Conservation (phyloP, 2,888 invertebrate genomes). For the Idaea straminata region DNA sequence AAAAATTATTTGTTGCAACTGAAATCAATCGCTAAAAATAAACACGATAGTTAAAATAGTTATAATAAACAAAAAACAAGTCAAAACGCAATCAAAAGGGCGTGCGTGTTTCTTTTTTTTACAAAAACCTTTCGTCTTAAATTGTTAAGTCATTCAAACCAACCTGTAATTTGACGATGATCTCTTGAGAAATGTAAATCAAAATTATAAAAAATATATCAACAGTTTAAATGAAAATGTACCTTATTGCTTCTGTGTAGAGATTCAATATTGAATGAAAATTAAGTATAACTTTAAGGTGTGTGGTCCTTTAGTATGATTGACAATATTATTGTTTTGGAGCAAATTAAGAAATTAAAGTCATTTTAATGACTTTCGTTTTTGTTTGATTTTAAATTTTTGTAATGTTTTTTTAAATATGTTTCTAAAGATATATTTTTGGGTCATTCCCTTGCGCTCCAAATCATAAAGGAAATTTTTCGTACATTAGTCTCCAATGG, state of each 20-base stretch:
- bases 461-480: no score
- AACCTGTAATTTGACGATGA: not conserved
- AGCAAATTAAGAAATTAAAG: not conserved
- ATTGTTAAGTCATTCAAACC: not conserved
- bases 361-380: not conserved
- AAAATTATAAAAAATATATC: not conserved
- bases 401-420: not conserved
- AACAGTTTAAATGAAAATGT: not conserved
- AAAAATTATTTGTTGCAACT: no score
- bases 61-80: not conserved
- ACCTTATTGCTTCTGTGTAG: not conserved
- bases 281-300: not conserved
- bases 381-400: not conserved
- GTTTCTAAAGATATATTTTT: no score
- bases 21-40: not conserved
- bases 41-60: not conserved
- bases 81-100: not conserved
- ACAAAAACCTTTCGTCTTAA: not conserved
- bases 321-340: not conserved
- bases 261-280: not conserved
- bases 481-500: no score
- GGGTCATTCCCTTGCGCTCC: no score
- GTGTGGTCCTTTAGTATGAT: not conserved
- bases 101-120: not conserved
- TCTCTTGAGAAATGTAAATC: not conserved